Evolutionary conservation across 2,888 invertebrate species (phyloP).

Genomic region (Cephus rjabovi): DNA sequence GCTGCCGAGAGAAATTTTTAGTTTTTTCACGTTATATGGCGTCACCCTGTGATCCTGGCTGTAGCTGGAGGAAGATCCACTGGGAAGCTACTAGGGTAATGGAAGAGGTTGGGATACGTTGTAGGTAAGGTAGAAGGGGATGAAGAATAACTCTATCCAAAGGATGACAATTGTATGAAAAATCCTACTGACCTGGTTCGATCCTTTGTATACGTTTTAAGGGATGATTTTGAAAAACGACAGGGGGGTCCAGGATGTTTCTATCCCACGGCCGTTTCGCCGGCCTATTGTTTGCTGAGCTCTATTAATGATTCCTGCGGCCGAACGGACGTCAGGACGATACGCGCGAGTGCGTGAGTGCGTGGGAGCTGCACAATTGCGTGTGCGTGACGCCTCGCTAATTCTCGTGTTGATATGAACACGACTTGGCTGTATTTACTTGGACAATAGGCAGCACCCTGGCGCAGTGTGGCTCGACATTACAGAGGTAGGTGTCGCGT

Average conservation of each 20-base stretch:
- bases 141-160: not conserved
- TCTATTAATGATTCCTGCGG: constrained; percentile 21
- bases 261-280: constrained; percentile 12
- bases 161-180: not conserved
- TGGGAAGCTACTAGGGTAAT: not conserved
- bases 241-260: not conserved
- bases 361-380: not conserved
- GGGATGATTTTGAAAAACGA: not conserved
- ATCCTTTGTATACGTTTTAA: not conserved
- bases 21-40: not conserved
- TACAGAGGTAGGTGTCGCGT: constrained; percentile 6
- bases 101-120: not conserved
- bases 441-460: constrained; percentile 16
- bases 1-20: not conserved
- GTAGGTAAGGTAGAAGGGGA: not conserved
- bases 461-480: not conserved
- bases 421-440: constrained; percentile 18
- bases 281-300: constrained; percentile 19
- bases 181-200: not conserved
- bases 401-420: constrained; percentile 16
- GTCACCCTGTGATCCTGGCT: not conserved
- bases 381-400: constrained; percentile 8
- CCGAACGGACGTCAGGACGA: not conserved
- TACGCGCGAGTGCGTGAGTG: not conserved
- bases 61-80: not conserved